A percentile compares a stretch with the other conserved stretches of the same genome.
Evolutionary conservation across 2,888 invertebrate species (phyloP).

Genomic region (Lomographa bimaculata): DNA sequence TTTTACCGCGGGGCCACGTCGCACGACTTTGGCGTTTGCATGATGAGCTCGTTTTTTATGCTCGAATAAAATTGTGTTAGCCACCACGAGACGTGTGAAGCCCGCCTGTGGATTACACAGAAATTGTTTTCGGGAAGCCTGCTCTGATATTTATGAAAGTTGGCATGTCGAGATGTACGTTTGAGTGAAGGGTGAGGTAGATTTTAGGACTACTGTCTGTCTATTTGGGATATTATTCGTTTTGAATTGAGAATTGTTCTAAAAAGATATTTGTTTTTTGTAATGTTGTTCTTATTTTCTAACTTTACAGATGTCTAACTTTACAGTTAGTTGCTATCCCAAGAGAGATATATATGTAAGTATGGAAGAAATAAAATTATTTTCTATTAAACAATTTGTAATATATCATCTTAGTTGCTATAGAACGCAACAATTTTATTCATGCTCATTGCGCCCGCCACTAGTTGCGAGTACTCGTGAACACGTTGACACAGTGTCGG

Average conservation of each 20-base stretch:
- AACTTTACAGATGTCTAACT: no score
- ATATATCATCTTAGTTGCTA: no score
- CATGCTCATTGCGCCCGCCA: slow-evolving; percentile 30
- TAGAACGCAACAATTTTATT: background rate
- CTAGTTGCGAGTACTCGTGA: slow-evolving; percentile 41
- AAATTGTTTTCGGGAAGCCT: slow-evolving; percentile 75
- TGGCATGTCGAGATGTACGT: slow-evolving; percentile 62
- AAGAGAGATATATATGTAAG: no score
- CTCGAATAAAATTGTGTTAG: slow-evolving; percentile 82
- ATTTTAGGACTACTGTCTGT: slow-evolving; percentile 51
- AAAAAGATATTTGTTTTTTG: background rate
- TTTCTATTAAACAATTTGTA: no score
- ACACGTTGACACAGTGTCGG: slow-evolving; percentile 38
- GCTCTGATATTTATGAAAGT: slow-evolving; percentile 81
- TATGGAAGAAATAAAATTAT: no score
- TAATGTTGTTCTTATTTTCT: no score
- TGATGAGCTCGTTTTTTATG: slow-evolving; percentile 83
- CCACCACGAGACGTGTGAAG: slow-evolving; percentile 73
- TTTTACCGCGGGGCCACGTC: slow-evolving; percentile 81
- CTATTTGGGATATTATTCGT: slow-evolving; percentile 37
- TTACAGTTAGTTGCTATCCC: no score
- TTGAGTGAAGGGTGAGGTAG: slow-evolving; percentile 68
- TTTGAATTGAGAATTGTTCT: slow-evolving; percentile 25
- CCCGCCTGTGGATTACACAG: slow-evolving; percentile 60
- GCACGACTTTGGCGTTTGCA: slow-evolving; percentile 80